Evolutionary conservation across 2,888 invertebrate genomes (phyloP), one percentile per base, ranked within the genome.

Genomic region (Anticlea derivata): DNA sequence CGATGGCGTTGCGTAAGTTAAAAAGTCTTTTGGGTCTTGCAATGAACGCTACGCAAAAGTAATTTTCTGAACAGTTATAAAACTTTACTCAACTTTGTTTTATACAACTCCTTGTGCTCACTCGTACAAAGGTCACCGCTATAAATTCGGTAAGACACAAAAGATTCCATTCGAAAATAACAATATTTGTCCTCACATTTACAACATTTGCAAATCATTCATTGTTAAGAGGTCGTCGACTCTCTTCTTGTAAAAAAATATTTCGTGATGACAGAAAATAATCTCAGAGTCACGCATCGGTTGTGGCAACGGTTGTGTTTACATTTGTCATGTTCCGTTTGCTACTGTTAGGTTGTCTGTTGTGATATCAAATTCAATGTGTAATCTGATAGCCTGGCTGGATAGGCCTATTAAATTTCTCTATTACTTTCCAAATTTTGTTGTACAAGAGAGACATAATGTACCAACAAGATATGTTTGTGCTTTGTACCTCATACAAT

Each of bases 191-290:
- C 26, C 7, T 8, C 44, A 20, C 11, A 27, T 27, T 26, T 8
- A 31, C 12, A 40, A 30, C 11, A 40, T 7, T 34, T 22, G 35
- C 11, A 7, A 39, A 13, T 10, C 7, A 33, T 33, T 33, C 37
- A 39, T 38, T 30, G 37, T 24, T 1, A 7, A 1, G n/a, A 47
- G 47, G 33, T 47, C 26, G 6, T 8, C 6, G 39, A 47, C 46
- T 26, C 27, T 4, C 7, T 2, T 6, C 13, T 12, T 23, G 29
- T 29, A 26, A 38, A 17, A 17, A 24, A 31, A 38, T 7, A 10
- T 38, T 11, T 30, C 11, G 27, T 44, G 44, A 20, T 44, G 34
- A 29, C 37, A 38, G 37, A 35, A 31, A 1, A 10, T 43, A 17
- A 22, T 33, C 5, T 30, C 29, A 23, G 1, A 8, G 30, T 38